phyloP scores from a whole-genome alignment of 1,140 invertebrate species.

The Oscheius sp. region DNA sequence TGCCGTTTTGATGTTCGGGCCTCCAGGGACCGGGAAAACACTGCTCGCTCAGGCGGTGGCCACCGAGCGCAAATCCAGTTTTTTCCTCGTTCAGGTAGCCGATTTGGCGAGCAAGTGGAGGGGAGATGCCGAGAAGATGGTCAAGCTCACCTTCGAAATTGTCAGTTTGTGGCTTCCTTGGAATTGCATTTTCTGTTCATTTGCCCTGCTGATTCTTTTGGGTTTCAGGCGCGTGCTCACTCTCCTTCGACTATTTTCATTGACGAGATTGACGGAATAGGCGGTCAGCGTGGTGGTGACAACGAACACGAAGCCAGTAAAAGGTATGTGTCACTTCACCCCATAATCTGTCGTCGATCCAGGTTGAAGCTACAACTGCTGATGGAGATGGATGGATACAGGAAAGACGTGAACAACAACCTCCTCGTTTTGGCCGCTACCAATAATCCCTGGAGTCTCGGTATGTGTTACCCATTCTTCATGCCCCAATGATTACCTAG shows the following conservation, averaged over 20 bases:
- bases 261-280: conserved; percentile 98
- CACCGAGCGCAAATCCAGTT: conserved; percentile 97
- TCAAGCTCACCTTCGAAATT: conserved; percentile 96
- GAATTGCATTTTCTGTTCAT: too few species aligned
- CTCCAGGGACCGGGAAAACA: conserved; percentile 96
- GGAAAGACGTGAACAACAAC: conserved; percentile 68
- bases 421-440: conserved; percentile 98
- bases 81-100: conserved; percentile 97
- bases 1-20: conserved; percentile 70
- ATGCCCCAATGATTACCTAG: too few species aligned
- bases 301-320: conserved; percentile 96
- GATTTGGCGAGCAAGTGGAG: conserved; percentile 95
- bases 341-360: background rate
- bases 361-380: conserved; percentile 95
- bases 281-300: conserved; percentile 88
- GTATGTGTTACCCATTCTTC: too few species aligned
- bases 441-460: conserved; percentile 99
- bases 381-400: conserved; percentile 89
- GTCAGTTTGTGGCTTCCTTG: conserved; percentile 64
- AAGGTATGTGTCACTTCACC: background rate
- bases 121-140: conserved; percentile 97
- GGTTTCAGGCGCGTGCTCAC: conserved; percentile 86
- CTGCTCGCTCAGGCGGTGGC: conserved; percentile 98
- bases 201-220: conserved; percentile 13
- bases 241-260: conserved; percentile 99